phyloP scores from a whole-genome alignment of 2,113 vertebrate species.

The Syngnathus typhle region DNA sequence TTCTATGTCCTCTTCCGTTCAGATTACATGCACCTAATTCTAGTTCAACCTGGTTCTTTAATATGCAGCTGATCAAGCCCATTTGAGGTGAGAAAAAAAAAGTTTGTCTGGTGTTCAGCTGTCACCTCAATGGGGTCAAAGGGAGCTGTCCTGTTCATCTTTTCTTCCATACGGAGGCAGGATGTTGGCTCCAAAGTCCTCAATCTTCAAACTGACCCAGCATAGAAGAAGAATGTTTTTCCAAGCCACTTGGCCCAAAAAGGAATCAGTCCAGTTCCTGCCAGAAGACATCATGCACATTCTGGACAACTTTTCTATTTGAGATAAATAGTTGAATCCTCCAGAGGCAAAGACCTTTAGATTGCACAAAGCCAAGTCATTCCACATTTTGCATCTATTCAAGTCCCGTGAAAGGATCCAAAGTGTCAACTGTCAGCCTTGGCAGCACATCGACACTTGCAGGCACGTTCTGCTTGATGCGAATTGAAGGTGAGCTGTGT shows the following conservation, averaged over 20 bases:
- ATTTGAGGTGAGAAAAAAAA: constrained; percentile 17
- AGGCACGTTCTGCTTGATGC: constrained; percentile 21
- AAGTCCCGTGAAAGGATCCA: constrained; percentile 26
- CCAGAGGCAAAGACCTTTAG: constrained; percentile 4
- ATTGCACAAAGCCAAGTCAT: constrained; percentile 13
- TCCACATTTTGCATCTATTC: constrained; percentile 20
- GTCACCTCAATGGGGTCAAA: constrained; percentile 43
- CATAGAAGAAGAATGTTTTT: constrained; percentile 30
- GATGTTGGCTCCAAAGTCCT: constrained; percentile 19
- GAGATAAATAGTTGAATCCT: constrained; percentile 24
- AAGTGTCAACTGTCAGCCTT: constrained; percentile 23
- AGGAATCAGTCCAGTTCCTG: constrained; percentile 34
- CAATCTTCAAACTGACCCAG: constrained; percentile 24
- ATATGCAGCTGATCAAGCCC: constrained; percentile 34
- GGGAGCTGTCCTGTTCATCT: constrained; percentile 37
- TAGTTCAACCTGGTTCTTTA: constrained; percentile 35
- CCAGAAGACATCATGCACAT: constrained; percentile 28
- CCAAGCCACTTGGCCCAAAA: constrained; percentile 50
- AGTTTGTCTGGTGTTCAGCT: constrained; percentile 41
- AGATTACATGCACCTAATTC: constrained; percentile 46
- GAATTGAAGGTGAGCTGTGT: constrained; percentile 21
- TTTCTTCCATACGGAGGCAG: constrained; percentile 26
- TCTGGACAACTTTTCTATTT: constrained; percentile 36
- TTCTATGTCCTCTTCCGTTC: constrained; percentile 50
- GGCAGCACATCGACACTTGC: constrained; percentile 5